Evolutionary conservation across 2,797 vertebrate genomes (phyloP), one percentile per base, ranked within the genome.

Genomic region (Emydoidea blandingii): DNA sequence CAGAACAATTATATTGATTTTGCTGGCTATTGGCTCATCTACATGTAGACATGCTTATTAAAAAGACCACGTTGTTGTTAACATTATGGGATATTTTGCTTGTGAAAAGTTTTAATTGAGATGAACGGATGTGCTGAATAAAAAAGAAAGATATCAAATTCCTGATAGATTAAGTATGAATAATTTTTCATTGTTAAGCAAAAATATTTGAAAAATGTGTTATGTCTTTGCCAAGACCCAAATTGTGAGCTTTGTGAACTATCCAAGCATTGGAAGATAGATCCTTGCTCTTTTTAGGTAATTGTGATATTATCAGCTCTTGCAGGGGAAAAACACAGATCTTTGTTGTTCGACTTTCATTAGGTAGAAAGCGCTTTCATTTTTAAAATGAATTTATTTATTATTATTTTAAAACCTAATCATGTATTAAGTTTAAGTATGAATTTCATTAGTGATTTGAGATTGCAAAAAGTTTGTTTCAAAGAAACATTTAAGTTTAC

Each of bases 381-480:
- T 92, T 79, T 31, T 87, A 11, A 74, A 94, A 52, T 72, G 12
- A 4, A 85, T 94, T 54, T 0, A 57, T 57, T 92, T 83, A 54
- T 31, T 83, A 54, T 31, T 87, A 1, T 87, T 96, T 95, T 21
- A 80, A 95, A 92, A 88, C 52, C 3, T 31, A 80, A 50, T 72
- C 0, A 34, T 37, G 3, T 74, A 65, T 44, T 84, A 56, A 37
- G 72, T 93, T 31, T 79, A 41, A 29, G 27, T 59, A 5, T 9
- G 12, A 89, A 5, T 37, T 49, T 3, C 53, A 52, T 23, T 83
- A 82, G 15, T 16, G 54, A 3, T 83, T 78, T 79, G 25, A 82
- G 44, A 83, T 93, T 83, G 87, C 56, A 89, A 90, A 85, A 85
- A 68, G 5, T 65, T 47, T 79, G 3, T 57, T 78, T 91, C 65